Conservation (phyloP, 1,140 invertebrate species). For the Gonatopus flavifemur region DNA sequence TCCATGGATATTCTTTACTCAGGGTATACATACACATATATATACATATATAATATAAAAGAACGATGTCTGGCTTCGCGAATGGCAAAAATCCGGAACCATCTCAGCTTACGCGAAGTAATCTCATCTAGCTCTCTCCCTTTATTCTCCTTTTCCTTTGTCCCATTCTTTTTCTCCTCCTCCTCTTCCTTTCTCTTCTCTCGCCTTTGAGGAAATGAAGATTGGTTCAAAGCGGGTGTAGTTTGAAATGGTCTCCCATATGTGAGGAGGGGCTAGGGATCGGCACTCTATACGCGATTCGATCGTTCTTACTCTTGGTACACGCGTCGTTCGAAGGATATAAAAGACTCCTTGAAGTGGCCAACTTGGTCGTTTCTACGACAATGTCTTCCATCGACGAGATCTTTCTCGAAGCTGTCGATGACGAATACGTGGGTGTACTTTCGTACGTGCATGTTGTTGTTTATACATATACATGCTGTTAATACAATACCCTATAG, state of each 20-base stretch:
- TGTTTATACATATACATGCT: too few relatives aligned
- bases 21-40: too few relatives aligned
- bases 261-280: slow-evolving; percentile 17
- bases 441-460: too few relatives aligned
- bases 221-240: slow-evolving; percentile 25
- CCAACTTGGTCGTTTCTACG: slow-evolving; percentile 25
- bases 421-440: too few relatives aligned
- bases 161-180: background rate
- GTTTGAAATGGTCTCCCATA: too few relatives aligned
- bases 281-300: slow-evolving; percentile 16
- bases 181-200: background rate
- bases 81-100: slow-evolving; percentile 28
- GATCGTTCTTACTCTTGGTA: slow-evolving; percentile 18
- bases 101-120: slow-evolving; percentile 25
- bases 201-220: slow-evolving; percentile 10
- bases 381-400: slow-evolving; percentile 22
- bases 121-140: slow-evolving; percentile 15
- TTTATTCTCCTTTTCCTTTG: too few relatives aligned
- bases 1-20: too few relatives aligned
- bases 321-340: slow-evolving; percentile 20
- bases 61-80: slow-evolving; percentile 18
- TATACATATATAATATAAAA: too few relatives aligned
- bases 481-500: too few relatives aligned
- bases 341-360: slow-evolving; percentile 29
- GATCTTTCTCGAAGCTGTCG: slow-evolving; percentile 13